Evolutionary conservation across 2,113 vertebrate genomes (phyloP).

Genomic region (Heptranchias perlo): DNA sequence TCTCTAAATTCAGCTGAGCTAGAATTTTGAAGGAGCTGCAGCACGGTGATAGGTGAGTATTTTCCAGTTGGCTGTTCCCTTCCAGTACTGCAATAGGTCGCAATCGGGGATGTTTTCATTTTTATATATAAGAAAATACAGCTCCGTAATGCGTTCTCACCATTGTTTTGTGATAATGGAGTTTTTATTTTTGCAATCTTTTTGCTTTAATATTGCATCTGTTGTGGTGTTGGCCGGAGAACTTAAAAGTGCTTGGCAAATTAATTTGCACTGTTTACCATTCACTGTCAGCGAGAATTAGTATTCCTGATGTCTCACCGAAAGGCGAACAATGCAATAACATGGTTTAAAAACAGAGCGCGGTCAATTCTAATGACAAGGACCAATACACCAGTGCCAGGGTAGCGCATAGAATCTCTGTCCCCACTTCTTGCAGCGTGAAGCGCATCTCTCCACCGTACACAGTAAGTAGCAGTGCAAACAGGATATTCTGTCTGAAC

Average conservation of each 20-base stretch:
- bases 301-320: not conserved
- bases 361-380: not conserved
- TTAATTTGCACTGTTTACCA: not conserved
- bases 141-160: not conserved
- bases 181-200: not conserved
- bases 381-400: not conserved
- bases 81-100: not conserved
- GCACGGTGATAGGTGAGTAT: conserved; percentile 74
- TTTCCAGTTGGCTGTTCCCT: not conserved
- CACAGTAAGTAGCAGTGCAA: not conserved
- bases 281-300: too few species aligned
- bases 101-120: not conserved
- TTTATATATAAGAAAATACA: not conserved
- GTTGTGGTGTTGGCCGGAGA: not conserved
- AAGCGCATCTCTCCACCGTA: not conserved
- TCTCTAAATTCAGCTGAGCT: conserved; percentile 53
- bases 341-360: not conserved
- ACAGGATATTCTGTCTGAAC: not conserved
- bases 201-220: not conserved
- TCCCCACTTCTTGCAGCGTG: not conserved
- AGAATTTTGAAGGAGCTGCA: conserved; percentile 56
- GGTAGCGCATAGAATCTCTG: not conserved
- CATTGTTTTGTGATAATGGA: not conserved
- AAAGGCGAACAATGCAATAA: not conserved
- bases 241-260: too few species aligned